phyloP scores from a whole-genome alignment of 2,797 vertebrate genomes.

The Acomys russatus region DNA sequence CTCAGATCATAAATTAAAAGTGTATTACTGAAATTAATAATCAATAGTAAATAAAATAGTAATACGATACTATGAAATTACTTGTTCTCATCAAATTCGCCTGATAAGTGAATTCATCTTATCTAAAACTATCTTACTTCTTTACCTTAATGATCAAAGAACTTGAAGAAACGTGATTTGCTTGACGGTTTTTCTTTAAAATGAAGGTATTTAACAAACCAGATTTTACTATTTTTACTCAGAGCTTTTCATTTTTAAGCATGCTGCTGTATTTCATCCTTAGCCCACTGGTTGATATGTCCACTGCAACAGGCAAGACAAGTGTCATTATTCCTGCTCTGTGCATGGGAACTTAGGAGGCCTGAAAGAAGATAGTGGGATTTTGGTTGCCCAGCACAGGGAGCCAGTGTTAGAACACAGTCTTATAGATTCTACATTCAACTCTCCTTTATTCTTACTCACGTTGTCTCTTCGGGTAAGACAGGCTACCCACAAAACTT shows the following conservation, averaged over 20 bases:
- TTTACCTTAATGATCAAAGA: neutral
- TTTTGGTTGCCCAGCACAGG: neutral
- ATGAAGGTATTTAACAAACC: slow-evolving; percentile 61
- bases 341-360: neutral
- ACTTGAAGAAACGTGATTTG: slow-evolving; percentile 50
- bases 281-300: neutral
- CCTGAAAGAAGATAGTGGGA: neutral
- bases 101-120: neutral
- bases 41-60: too few relatives aligned
- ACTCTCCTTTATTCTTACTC: neutral
- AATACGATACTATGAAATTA: slow-evolving; percentile 19
- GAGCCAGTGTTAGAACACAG: neutral
- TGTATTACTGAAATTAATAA: slow-evolving; percentile 38
- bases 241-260: slow-evolving; percentile 15
- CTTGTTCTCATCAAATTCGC: neutral
- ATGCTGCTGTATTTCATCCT: neutral
- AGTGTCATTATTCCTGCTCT: neutral
- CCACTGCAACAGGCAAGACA: neutral
- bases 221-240: slow-evolving; percentile 39
- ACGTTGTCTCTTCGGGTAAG: neutral
- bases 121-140: neutral
- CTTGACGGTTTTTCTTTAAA: neutral
- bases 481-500: neutral
- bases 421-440: slow-evolving; percentile 23
- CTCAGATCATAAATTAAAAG: neutral